Conservation (phyloP, 2,888 invertebrate species). For the Eumacrocentrus americanus region DNA sequence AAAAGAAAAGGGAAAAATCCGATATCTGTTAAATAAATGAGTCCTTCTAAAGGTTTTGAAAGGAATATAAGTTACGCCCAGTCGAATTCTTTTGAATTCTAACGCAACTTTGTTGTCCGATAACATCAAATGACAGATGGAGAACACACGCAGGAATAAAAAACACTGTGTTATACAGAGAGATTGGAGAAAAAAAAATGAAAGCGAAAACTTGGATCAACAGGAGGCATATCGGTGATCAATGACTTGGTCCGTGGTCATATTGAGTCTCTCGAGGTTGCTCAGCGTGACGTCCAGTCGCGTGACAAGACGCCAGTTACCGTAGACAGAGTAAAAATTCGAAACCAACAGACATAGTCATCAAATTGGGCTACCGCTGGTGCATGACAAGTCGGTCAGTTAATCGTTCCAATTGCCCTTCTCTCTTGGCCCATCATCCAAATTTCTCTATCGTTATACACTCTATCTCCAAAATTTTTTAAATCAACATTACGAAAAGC, state of each 20-base stretch:
- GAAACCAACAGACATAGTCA: conserved; percentile 29
- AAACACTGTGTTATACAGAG: not conserved
- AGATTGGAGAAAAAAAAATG: conserved; percentile 14
- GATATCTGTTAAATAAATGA: conserved; percentile 9
- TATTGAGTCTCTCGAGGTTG: conserved; percentile 29
- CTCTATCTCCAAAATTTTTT: too few relatives aligned
- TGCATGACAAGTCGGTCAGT: conserved; percentile 47
- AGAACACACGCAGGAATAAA: not conserved
- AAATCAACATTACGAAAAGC: too few relatives aligned
- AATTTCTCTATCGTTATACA: too few relatives aligned
- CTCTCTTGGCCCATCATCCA: too few relatives aligned
- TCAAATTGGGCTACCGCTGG: conserved; percentile 38
- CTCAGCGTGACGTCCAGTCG: conserved; percentile 26
- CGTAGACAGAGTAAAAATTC: conserved; percentile 17
- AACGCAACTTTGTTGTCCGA: too few relatives aligned
- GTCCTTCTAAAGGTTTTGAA: not conserved
- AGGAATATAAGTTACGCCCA: not conserved
- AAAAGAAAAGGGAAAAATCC: not conserved
- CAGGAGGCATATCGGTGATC: conserved; percentile 22
- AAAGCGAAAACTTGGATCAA: conserved; percentile 20
- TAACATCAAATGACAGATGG: conserved; percentile 9
- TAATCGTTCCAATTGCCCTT: too few relatives aligned
- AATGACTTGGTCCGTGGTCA: conserved; percentile 29
- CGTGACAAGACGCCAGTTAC: conserved; percentile 18
- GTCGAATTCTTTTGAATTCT: not conserved